Percentiles rank a stretch among this genome's conserved stretches.
Conservation (phyloP, 2,113 vertebrate species). For the Chrysochloris asiatica region DNA sequence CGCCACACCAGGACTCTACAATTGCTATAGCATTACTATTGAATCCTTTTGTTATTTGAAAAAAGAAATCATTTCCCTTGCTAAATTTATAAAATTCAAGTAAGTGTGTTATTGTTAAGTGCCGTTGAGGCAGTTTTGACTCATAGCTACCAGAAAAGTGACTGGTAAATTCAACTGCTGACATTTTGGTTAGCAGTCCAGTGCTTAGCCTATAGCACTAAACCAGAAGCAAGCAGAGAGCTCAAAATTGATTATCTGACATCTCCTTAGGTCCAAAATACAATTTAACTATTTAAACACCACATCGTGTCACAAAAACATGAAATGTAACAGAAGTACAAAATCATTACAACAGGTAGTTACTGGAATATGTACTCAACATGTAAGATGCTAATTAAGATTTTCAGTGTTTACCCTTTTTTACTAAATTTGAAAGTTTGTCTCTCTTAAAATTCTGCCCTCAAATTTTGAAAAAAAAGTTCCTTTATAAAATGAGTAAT, state of each 20-base stretch:
- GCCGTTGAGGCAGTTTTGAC: no score
- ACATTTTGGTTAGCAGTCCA: no score
- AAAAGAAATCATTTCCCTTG: slow-evolving; percentile 40
- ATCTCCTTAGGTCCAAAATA: slow-evolving; percentile 15
- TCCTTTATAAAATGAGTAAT: slow-evolving; percentile 26
- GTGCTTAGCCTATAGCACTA: no score
- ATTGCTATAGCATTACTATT: neutral
- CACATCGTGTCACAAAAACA: slow-evolving; percentile 30
- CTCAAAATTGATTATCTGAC: slow-evolving; percentile 33
- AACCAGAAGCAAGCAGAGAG: neutral
- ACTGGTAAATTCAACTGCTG: no score
- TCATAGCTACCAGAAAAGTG: no score
- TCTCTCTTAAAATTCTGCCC: neutral
- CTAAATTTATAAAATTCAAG: neutral
- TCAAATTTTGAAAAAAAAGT: neutral
- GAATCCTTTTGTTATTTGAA: slow-evolving; percentile 9
- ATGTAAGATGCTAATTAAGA: neutral
- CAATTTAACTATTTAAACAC: slow-evolving; percentile 28
- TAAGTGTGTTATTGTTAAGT: no score
- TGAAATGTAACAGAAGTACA: neutral
- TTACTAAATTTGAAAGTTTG: neutral
- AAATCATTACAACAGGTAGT: slow-evolving; percentile 24
- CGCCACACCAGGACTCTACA: no score
- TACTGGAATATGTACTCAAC: neutral
- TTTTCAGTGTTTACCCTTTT: slow-evolving; percentile 3